Percentiles rank a stretch among this genome's conserved stretches.
phyloP scores from a whole-genome alignment of 2,113 vertebrate species.

The Nymphicus hollandicus region DNA sequence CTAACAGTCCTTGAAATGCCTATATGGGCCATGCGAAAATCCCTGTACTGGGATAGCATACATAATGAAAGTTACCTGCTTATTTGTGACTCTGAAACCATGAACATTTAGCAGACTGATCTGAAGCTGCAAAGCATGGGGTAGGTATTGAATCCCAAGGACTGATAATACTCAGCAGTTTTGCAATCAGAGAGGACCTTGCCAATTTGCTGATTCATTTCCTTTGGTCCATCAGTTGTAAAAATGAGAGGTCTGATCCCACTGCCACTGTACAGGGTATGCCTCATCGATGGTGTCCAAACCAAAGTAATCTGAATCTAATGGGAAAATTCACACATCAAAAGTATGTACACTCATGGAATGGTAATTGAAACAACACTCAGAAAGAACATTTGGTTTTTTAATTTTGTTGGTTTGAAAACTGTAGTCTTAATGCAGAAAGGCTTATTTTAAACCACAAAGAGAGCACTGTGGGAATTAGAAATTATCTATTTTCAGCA shows the following conservation, averaged over 20 bases:
- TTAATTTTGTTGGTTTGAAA: background rate
- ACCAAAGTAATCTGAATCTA: conserved; percentile 22
- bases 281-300: background rate
- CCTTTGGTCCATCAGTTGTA: background rate
- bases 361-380: conserved; percentile 31
- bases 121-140: background rate
- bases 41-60: background rate
- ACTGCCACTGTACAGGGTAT: conserved; percentile 6
- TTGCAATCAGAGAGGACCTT: conserved; percentile 35
- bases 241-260: conserved; percentile 29
- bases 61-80: background rate
- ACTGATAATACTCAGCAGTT: conserved; percentile 21
- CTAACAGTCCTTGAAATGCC: background rate
- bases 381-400: background rate
- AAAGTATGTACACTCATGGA: background rate
- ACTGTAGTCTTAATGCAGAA: conserved; percentile 6
- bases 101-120: background rate
- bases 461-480: background rate
- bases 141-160: background rate
- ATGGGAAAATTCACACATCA: conserved; percentile 40
- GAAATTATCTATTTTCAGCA: conserved; percentile 50
- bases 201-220: conserved; percentile 55
- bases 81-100: background rate
- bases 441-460: conserved; percentile 43
- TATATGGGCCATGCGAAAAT: background rate